A percentile compares a stretch with the other conserved stretches of the same genome.
These are phyloP conservation scores for Drosophila neocordata DNA, from an alignment of 1,140 invertebrate genomes.

Conservation along the genomic window DNA sequence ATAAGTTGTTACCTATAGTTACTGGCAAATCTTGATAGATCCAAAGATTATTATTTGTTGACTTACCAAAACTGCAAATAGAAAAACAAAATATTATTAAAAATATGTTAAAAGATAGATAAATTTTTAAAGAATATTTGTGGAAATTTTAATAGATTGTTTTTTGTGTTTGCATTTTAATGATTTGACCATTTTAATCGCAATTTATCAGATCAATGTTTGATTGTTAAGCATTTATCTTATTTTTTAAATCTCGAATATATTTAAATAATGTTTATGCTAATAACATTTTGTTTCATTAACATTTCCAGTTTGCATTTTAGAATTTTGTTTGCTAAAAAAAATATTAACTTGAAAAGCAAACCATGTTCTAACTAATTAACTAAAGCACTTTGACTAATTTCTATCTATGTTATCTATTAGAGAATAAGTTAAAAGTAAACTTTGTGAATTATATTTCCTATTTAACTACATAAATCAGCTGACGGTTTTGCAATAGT, in stretches of 20 bases:
- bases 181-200: constrained; percentile 5
- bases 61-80: constrained; percentile 72
- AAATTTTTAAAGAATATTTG: neutral
- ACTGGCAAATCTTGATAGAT: too few species aligned
- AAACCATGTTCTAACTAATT: constrained; percentile 26
- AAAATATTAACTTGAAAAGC: neutral
- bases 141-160: neutral
- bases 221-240: constrained; percentile 24
- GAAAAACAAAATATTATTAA: constrained; percentile 36
- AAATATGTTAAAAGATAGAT: constrained; percentile 12
- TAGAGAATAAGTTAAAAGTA: constrained; percentile 13
- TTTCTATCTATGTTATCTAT: constrained; percentile 19
- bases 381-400: constrained; percentile 24
- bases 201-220: constrained; percentile 1
- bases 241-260: constrained; percentile 20
- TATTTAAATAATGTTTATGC: constrained; percentile 19
- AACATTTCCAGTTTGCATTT: constrained; percentile 23
- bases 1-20: too few species aligned
- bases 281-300: constrained; percentile 22
- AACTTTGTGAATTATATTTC: constrained; percentile 18
- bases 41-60: neutral
- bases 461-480: constrained; percentile 15
- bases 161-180: neutral
- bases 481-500: constrained; percentile 18
- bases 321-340: neutral